Percentiles rank a stretch among this genome's conserved stretches.
These are phyloP conservation scores for Platyscapa corneri DNA, from an alignment of 1,140 invertebrate species.

Conservation along the genomic window DNA sequence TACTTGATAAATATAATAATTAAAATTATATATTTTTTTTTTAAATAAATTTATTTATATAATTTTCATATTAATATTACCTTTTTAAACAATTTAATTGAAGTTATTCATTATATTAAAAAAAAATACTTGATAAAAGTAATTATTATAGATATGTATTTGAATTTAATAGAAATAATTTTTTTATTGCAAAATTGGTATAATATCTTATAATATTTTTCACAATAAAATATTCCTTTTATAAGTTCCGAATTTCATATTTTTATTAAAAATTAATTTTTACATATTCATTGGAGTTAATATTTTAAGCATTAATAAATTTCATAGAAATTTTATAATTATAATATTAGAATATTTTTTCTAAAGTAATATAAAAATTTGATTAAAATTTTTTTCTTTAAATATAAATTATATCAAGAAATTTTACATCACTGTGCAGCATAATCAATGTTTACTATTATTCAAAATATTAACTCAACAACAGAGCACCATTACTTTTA, in stretches of 20 bases:
- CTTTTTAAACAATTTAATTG: no score
- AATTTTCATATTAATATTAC: no score
- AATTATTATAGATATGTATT: no score
- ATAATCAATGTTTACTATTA: not conserved
- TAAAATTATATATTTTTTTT: no score
- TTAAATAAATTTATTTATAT: no score
- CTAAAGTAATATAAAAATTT: not conserved
- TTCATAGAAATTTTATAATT: no score
- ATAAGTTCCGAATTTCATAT: not conserved
- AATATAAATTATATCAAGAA: not conserved
- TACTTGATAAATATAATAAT: no score
- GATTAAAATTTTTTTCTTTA: not conserved
- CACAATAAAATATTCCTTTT: not conserved
- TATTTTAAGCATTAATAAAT: no score
- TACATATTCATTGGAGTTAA: not conserved
- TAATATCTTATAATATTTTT: not conserved
- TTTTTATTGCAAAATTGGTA: not conserved
- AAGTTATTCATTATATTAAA: no score
- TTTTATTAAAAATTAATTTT: not conserved
- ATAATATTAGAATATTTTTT: no score
- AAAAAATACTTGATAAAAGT: no score
- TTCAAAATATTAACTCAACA: slow-evolving; percentile 19
- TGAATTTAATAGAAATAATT: not conserved
- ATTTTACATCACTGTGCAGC: not conserved
- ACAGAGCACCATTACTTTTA: slow-evolving; percentile 46